Evolutionary conservation across 2,888 invertebrate genomes (phyloP).

Genomic region (Cetonia aurata): DNA sequence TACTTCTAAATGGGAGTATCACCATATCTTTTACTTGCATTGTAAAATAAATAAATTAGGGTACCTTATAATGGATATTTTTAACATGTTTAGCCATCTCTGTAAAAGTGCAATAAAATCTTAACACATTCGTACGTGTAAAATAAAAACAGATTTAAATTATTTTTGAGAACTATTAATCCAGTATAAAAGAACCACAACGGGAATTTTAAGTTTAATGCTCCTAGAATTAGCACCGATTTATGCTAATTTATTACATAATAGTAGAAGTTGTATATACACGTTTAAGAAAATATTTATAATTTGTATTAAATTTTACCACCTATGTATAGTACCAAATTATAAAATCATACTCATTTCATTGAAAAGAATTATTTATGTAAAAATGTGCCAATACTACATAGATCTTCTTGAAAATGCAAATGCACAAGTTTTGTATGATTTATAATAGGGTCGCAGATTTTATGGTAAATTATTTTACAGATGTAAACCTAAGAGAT

Average conservation of each 20-base stretch:
- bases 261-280: background rate
- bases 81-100: too few species aligned
- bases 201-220: too few species aligned
- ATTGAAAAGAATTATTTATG: constrained; percentile 30
- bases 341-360: constrained; percentile 34
- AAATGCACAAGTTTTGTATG: constrained; percentile 36
- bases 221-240: too few species aligned
- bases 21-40: too few species aligned
- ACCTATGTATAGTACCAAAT: constrained; percentile 2
- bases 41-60: too few species aligned
- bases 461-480: constrained; percentile 13
- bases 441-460: constrained; percentile 16
- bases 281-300: background rate
- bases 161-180: too few species aligned
- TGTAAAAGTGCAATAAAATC: constrained; percentile 41
- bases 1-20: too few species aligned
- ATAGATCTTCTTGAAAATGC: constrained; percentile 27
- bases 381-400: constrained; percentile 45
- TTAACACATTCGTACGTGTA: too few species aligned
- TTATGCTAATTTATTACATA: too few species aligned
- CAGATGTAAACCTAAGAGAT: constrained; percentile 21
- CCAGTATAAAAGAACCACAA: too few species aligned
- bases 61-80: too few species aligned
- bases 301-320: background rate
- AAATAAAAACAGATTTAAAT: too few species aligned